Conservation (phyloP, 2,113 vertebrate genomes). For the Nipponia nippon region DNA sequence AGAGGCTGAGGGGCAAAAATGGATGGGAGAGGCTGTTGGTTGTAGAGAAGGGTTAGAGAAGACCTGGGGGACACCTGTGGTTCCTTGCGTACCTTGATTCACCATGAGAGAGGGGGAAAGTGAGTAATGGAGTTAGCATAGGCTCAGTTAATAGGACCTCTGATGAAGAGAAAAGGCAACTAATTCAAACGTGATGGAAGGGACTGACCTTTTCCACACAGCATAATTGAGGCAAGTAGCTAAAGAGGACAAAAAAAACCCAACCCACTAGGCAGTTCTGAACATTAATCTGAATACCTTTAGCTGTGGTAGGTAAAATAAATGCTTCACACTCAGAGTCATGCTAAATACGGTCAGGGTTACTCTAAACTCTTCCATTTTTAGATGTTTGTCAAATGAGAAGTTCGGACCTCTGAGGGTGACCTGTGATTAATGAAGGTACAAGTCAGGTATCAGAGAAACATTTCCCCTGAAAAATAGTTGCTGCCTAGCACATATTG, state of each 20-base stretch:
- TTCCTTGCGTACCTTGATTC: background rate
- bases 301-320: background rate
- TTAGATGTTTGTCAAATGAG: background rate
- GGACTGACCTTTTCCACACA: background rate
- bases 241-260: background rate
- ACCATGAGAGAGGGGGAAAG: background rate
- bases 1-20: background rate
- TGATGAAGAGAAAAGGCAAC: background rate
- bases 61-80: background rate
- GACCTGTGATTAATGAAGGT: background rate
- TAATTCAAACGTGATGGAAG: background rate
- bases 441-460: background rate
- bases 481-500: background rate
- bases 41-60: background rate
- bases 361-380: background rate
- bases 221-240: background rate
- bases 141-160: background rate
- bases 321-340: background rate
- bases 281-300: background rate
- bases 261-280: background rate
- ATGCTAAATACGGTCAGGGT: background rate
- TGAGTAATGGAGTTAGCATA: background rate
- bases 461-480: background rate
- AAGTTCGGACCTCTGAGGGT: background rate
- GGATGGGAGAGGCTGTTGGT: accelerated